phyloP scores from a whole-genome alignment of 2,888 invertebrate species.

The Aethes cnicana region DNA sequence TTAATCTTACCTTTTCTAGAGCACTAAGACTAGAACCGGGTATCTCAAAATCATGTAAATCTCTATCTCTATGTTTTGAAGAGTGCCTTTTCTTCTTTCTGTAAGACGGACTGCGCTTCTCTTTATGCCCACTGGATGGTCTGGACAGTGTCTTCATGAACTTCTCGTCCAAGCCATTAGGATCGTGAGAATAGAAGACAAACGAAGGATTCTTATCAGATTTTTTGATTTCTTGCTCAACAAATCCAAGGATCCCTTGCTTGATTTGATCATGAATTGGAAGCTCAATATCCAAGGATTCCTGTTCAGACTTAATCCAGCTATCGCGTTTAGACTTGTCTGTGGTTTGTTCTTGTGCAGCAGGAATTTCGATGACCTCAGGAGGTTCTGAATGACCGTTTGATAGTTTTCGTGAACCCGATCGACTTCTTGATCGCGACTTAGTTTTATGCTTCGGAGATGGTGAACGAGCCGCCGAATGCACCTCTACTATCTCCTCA shows the following conservation, averaged over 20 bases:
- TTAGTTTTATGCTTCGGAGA: conserved; percentile 65
- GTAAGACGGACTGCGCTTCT: conserved; percentile 75
- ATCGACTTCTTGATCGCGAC: conserved; percentile 59
- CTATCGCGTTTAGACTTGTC: conserved; percentile 71
- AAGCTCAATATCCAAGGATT: conserved; percentile 81
- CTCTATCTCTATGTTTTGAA: conserved; percentile 70
- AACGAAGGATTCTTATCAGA: conserved; percentile 75
- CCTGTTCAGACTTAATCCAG: conserved; percentile 77
- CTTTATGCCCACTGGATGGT: conserved; percentile 75
- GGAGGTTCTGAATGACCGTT: conserved; percentile 58
- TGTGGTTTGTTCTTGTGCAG: conserved; percentile 38
- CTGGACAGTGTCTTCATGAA: conserved; percentile 68
- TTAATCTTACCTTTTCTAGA: conserved; percentile 63
- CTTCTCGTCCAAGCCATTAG: conserved; percentile 74
- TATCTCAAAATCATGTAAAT: conserved; percentile 76
- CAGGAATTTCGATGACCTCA: conserved; percentile 40
- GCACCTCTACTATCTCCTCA: conserved; percentile 75
- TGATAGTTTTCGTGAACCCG: conserved; percentile 66
- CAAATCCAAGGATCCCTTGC: conserved; percentile 76
- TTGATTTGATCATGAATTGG: conserved; percentile 83
- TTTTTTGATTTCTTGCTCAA: conserved; percentile 78
- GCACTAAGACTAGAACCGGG: conserved; percentile 79
- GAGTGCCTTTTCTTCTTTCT: conserved; percentile 75
- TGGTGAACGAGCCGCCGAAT: conserved; percentile 65
- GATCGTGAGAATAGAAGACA: conserved; percentile 77